phyloP scores from a whole-genome alignment of 2,888 invertebrate genomes.

The Callimorpha dominula region DNA sequence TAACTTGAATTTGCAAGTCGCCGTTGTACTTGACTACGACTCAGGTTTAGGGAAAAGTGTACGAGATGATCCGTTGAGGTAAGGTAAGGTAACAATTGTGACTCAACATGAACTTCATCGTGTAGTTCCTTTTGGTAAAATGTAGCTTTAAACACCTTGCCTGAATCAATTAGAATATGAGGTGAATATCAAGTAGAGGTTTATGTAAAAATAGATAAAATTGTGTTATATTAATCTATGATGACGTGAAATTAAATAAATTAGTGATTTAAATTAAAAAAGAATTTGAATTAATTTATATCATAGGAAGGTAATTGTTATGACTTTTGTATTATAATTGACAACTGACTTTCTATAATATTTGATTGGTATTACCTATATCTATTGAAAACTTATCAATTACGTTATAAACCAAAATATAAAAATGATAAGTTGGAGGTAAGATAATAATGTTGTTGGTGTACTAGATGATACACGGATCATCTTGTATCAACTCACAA shows the following conservation, averaged over 20 bases:
- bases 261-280: background rate
- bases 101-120: background rate
- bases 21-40: too few relatives aligned
- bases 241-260: background rate
- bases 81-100: background rate
- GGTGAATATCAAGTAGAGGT: background rate
- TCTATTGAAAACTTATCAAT: background rate
- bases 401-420: background rate
- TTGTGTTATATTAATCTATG: background rate
- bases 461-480: background rate
- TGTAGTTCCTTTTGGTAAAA: background rate
- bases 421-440: background rate
- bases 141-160: conserved; percentile 1
- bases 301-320: background rate
- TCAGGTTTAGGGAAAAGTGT: background rate
- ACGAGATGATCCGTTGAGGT: background rate
- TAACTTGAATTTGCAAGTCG: background rate
- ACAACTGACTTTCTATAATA: background rate
- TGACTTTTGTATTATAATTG: background rate
- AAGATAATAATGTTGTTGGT: background rate
- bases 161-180: background rate
- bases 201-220: background rate
- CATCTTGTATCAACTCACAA: background rate
- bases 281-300: background rate
- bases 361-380: background rate